Evolutionary conservation across 1,140 invertebrate genomes (phyloP).

Genomic region (Heterodera schachtii): DNA sequence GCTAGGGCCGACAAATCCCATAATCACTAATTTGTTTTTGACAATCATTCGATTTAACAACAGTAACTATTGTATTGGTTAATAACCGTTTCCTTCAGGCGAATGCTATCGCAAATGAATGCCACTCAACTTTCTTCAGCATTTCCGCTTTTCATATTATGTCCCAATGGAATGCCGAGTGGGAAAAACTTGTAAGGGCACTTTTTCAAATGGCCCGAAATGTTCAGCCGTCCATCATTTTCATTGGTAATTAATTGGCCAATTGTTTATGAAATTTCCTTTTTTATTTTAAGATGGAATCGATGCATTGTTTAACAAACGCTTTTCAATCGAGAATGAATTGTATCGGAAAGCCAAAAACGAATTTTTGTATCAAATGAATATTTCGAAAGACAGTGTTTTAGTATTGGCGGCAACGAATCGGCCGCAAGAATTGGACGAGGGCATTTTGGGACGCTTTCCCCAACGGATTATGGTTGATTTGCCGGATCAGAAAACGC

Average conservation of each 20-base stretch:
- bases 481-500: slow-evolving; percentile 78
- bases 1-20: too few relatives aligned
- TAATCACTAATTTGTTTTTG: too few relatives aligned
- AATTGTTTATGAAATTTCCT: background rate
- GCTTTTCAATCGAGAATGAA: slow-evolving; percentile 86
- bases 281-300: slow-evolving; percentile 75
- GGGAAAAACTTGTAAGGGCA: slow-evolving; percentile 69
- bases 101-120: slow-evolving; percentile 71
- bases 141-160: slow-evolving; percentile 68
- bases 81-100: too few relatives aligned
- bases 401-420: slow-evolving; percentile 75
- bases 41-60: too few relatives aligned
- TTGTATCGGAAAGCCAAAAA: slow-evolving; percentile 81
- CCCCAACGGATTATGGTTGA: slow-evolving; percentile 87
- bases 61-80: too few relatives aligned
- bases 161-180: slow-evolving; percentile 67
- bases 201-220: slow-evolving; percentile 68
- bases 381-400: slow-evolving; percentile 62
- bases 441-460: slow-evolving; percentile 80
- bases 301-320: slow-evolving; percentile 83
- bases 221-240: slow-evolving; percentile 21
- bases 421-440: slow-evolving; percentile 88
- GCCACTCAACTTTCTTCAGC: slow-evolving; percentile 67
- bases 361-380: slow-evolving; percentile 88
- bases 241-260: slow-evolving; percentile 78